Base-by-base conservation (phyloP, 2,113 vertebrate genomes). In the Gymnogyps californianus region DNA sequence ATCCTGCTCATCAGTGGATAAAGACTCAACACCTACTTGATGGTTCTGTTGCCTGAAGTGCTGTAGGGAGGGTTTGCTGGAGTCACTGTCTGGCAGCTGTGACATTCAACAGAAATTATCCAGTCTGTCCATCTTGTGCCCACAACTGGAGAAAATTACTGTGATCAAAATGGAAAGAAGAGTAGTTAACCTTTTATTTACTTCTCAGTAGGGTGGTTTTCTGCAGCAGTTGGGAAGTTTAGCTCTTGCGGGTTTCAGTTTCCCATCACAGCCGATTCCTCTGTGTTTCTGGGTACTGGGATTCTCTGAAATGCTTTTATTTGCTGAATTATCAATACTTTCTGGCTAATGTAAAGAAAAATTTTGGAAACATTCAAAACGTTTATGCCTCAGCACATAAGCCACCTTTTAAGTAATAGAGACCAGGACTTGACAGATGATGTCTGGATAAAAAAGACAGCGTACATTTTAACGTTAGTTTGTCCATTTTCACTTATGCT, bases 81-180 rank as follows among this genome's bases (percentile, higher is more conserved):
- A 91, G 47, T 72, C 4, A 2, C 76, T 47, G 6, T 47, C 59
- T 62, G 85, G 77, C 83, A 78, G 44, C 87, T 66, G 80, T 42
- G 52, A 70, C 74, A 52, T 81, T 95, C 71, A 93, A 6, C 40
- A 79, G 87, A 54, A 70, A 93, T 90, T 77, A 86, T 49, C 89
- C 72, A 36, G 12, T 81, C 91, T 89, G 88, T 62, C 79, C 64
- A 42, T 90, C 85, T 62, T 82, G 10, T 67, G 90, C 74, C 49
- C 26, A 12, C 91, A 72, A 91, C 93, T 93, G 86, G 59, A 42
- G 74, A 78, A 91, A 93, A 97, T 95, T 54, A 88, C 94, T 91
- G 74, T 80, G 47, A 90, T 97, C 78, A 54, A 79, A 95, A 74
- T 15, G n/a, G 65, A 61, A 75, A 46, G 81, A 54, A 29, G 54